Base-by-base conservation (phyloP, 1,140 invertebrate genomes). In the Zaprionus ornatus region DNA sequence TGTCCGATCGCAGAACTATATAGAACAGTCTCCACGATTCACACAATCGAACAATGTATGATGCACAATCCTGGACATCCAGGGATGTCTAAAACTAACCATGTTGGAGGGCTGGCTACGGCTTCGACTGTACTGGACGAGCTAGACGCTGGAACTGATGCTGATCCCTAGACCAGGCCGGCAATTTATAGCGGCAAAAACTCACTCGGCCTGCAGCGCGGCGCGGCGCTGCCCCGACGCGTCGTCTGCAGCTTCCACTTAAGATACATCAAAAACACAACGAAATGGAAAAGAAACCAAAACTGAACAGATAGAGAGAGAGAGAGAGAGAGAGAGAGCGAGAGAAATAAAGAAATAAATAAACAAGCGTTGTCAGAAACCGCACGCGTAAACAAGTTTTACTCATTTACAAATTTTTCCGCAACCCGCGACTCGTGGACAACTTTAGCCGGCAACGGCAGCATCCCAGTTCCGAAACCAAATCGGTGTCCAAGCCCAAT, bases 61-160 rank as follows among this genome's bases (percentile, higher is more conserved):
- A 27, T 60, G 40, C 42, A 23, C 21, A 50, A 17, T 48, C 50
- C 50, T 45, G 55, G 7, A 45, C n/a, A 42, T 42, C 2, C n/a
- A 42, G 19, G 21, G 48, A 21, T 25, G 9, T 40, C 12, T 56
- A n/a, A 50, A 67, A 84, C 90, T 84, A 76, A 91, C 90, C 90
- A 91, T 91, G 54, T 80, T 91, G 60, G 35, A 54, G 45, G 68
- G 62, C 59, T 68, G 17, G 59, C 50, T 54, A 54, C 67, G 35
- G 45, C 57, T 71, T 74, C 79, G 71, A 80, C 86, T 90, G 73
- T 75, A 69, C 87, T 91, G 78, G 77, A 86, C 80, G 80, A 92
- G 91, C 80, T 81, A 71, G 86, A 80, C 81, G 74, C 77, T 86
- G 84, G 80, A 91, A 92, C 91, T 92, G 91, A 92, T 92, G 84